phyloP scores from a whole-genome alignment of 2,797 vertebrate genomes.

The Forpus xanthops region DNA sequence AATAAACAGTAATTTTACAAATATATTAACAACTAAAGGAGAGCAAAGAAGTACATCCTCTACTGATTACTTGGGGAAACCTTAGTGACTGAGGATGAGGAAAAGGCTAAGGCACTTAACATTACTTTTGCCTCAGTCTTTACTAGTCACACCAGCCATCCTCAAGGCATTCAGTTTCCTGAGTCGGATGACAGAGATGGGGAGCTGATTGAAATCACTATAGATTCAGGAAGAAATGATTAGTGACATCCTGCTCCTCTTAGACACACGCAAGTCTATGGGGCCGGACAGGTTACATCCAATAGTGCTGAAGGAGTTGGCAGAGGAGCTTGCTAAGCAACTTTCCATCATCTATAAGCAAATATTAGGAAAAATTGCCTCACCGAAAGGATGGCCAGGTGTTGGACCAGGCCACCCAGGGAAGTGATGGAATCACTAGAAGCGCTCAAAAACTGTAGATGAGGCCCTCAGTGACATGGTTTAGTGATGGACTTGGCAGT shows the following conservation, averaged over 20 bases:
- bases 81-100: neutral
- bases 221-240: neutral
- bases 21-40: neutral
- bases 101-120: neutral
- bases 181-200: neutral
- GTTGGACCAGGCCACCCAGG: neutral
- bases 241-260: neutral
- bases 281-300: neutral
- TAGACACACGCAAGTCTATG: neutral
- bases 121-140: neutral
- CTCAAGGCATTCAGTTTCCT: neutral
- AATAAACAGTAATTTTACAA: neutral
- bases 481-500: neutral
- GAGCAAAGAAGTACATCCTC: neutral
- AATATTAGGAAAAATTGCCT: neutral
- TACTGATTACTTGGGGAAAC: neutral
- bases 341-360: neutral
- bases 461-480: neutral
- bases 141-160: neutral
- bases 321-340: neutral
- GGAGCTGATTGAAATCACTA: neutral
- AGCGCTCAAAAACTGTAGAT: neutral
- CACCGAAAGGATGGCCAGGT: neutral
- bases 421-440: neutral
- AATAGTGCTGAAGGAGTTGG: neutral